Conservation (phyloP, 2,888 invertebrate species). For the Drosophila atroscutellata region DNA sequence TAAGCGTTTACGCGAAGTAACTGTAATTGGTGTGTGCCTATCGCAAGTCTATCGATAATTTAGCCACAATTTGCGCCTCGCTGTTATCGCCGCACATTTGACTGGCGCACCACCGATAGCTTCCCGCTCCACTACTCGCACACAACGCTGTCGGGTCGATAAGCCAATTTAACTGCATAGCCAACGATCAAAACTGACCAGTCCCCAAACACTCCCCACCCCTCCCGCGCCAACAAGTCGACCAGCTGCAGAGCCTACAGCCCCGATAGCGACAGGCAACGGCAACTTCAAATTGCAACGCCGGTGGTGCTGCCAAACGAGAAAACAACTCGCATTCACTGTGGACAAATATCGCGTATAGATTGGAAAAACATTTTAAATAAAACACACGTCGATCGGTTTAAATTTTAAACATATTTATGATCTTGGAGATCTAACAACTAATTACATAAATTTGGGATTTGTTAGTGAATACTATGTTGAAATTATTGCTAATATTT, state of each 20-base stretch:
- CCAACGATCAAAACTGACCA: constrained; percentile 53
- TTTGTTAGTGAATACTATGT: not conserved
- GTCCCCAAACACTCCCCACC: constrained; percentile 9
- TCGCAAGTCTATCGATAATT: constrained; percentile 75
- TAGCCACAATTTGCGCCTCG: constrained; percentile 67
- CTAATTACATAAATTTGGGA: not conserved
- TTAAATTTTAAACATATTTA: not conserved
- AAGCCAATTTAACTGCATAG: constrained; percentile 61
- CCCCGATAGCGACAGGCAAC: constrained; percentile 46
- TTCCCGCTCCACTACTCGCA: constrained; percentile 7
- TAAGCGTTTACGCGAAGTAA: constrained; percentile 56
- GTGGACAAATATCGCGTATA: constrained; percentile 5
- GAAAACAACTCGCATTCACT: constrained; percentile 46
- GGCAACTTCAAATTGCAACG: constrained; percentile 61
- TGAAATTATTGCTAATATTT: not conserved
- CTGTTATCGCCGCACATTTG: constrained; percentile 50
- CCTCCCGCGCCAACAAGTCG: not conserved
- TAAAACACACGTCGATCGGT: not conserved
- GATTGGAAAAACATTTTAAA: not conserved
- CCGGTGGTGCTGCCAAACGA: constrained; percentile 67
- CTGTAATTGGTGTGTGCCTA: constrained; percentile 56
- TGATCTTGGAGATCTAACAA: not conserved
- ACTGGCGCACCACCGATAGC: constrained; percentile 11
- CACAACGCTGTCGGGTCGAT: constrained; percentile 55
- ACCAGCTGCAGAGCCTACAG: constrained; percentile 18